Conservation (phyloP, 2,113 vertebrate species). For the Platycercus adscitus region DNA sequence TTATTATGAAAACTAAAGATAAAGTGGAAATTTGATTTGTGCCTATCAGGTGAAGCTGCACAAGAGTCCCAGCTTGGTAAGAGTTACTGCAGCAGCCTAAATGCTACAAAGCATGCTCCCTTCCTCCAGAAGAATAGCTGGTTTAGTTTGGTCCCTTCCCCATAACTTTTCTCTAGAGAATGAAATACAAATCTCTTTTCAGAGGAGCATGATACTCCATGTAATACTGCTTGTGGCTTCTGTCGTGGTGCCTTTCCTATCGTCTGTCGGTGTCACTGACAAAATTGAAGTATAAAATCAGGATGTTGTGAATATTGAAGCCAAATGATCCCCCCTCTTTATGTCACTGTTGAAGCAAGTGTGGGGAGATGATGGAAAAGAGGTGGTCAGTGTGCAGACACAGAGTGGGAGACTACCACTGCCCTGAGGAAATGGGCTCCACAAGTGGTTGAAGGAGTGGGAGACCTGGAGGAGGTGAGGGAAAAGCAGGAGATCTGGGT, state of each 20-base stretch:
- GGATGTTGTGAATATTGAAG: background rate
- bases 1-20: slow-evolving; percentile 4
- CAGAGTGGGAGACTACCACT: rapidly evolving
- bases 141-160: background rate
- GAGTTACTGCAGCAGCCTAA: background rate
- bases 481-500: background rate
- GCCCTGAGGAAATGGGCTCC: background rate
- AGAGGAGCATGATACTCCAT: background rate
- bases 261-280: background rate
- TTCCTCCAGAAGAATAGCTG: background rate
- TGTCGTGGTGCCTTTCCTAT: background rate
- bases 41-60: background rate
- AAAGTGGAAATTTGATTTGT: slow-evolving; percentile 30
- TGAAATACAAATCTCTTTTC: background rate
- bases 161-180: background rate
- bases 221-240: background rate
- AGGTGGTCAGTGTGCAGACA: background rate
- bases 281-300: background rate
- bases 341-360: background rate
- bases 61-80: background rate
- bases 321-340: background rate
- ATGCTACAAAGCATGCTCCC: background rate
- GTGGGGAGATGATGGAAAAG: background rate
- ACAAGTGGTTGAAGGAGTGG: background rate
- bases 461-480: background rate